These are phyloP conservation scores for Melolontha melolontha DNA, from an alignment of 2,888 invertebrate genomes.

Conservation along the genomic window DNA sequence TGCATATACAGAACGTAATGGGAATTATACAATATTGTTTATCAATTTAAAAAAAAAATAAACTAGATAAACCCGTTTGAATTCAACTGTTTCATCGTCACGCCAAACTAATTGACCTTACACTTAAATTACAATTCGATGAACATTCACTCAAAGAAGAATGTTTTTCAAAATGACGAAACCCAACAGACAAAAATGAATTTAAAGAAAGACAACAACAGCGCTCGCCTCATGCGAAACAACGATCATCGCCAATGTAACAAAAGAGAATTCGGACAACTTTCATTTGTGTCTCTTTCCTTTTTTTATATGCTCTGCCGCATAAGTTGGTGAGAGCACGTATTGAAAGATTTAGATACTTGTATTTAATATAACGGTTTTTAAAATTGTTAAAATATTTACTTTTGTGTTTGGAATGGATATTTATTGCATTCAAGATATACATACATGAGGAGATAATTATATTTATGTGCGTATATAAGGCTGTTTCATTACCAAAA, in stretches of 20 bases:
- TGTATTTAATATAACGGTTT: no score
- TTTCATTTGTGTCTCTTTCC: no score
- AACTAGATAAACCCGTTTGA: conserved; percentile 30
- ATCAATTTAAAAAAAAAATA: conserved; percentile 11
- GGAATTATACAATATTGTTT: conserved; percentile 10
- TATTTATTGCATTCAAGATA: no score
- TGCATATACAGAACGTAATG: background rate
- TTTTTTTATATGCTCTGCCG: no score
- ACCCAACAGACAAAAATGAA: conserved; percentile 9
- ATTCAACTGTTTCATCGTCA: conserved; percentile 29
- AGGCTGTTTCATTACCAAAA: no score
- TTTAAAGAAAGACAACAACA: background rate
- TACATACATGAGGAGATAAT: no score
- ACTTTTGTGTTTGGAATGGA: no score
- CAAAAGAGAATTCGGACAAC: no score
- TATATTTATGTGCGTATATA: no score
- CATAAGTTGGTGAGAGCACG: no score
- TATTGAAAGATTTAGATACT: no score
- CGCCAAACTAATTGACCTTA: background rate
- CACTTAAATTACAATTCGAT: conserved; percentile 21
- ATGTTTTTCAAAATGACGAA: conserved; percentile 18
- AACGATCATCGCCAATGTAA: conserved; percentile 1
- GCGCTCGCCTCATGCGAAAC: background rate
- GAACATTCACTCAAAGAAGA: conserved; percentile 26
- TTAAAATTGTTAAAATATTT: no score